Percentiles rank a stretch among this genome's conserved stretches.
Evolutionary conservation across 2,888 invertebrate genomes (phyloP).

Genomic region (Lumbricus terrestris): DNA sequence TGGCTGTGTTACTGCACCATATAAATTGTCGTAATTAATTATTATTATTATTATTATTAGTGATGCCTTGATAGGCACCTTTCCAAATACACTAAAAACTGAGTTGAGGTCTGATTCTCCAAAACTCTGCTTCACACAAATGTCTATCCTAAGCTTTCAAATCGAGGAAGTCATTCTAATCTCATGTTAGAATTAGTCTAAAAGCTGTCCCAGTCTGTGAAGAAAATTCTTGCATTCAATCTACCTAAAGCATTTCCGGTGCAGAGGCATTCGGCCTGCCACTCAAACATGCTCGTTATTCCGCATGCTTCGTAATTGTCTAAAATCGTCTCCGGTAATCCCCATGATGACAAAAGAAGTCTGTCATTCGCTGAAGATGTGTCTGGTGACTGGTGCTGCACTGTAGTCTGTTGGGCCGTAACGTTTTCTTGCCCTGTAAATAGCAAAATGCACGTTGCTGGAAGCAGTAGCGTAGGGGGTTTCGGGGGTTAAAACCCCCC

Average conservation of each 20-base stretch:
- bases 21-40: too few relatives aligned
- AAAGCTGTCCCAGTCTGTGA: background rate
- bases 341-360: constrained; percentile 39
- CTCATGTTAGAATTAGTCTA: background rate
- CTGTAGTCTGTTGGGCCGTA: background rate
- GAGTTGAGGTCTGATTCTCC: background rate
- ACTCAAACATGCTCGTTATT: constrained; percentile 38
- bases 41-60: too few relatives aligned
- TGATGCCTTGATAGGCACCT: background rate
- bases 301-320: constrained; percentile 32
- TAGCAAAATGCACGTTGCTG: background rate
- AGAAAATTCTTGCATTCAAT: background rate
- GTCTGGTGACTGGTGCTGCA: background rate
- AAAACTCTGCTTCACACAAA: background rate
- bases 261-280: constrained; percentile 42
- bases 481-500: too few relatives aligned
- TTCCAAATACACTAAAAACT: background rate
- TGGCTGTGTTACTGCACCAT: too few relatives aligned
- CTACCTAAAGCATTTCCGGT: constrained; percentile 38
- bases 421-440: background rate
- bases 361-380: constrained; percentile 16
- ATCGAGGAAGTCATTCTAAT: background rate
- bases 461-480: too few relatives aligned
- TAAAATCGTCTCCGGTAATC: constrained; percentile 36
- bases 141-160: too few relatives aligned